Percentiles rank a stretch among this genome's conserved stretches.
Evolutionary conservation across 2,797 vertebrate genomes (phyloP).

Genomic region (Heterohyrax brucei): DNA sequence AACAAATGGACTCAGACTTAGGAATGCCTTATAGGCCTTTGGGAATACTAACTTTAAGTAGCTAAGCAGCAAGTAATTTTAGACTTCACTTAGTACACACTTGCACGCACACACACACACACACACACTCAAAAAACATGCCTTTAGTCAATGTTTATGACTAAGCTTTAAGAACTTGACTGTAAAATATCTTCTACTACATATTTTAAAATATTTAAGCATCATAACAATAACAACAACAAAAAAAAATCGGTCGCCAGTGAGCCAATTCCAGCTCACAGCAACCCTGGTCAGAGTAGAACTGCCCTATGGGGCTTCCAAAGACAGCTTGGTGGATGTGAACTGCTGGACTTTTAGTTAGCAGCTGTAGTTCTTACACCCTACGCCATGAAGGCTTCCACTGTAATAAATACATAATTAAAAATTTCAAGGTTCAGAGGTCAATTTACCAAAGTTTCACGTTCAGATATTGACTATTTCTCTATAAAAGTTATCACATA

Average conservation of each 20-base stretch:
- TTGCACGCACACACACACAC: too few species aligned
- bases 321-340: too few species aligned
- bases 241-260: too few species aligned
- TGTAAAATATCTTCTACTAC: not conserved
- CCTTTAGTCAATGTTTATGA: not conserved
- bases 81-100: constrained; percentile 39
- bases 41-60: constrained; percentile 41
- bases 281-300: too few species aligned
- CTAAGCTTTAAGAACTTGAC: constrained; percentile 1
- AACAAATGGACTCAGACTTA: not conserved
- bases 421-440: not conserved
- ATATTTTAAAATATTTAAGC: constrained; percentile 14
- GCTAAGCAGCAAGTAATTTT: constrained; percentile 7
- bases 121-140: not conserved
- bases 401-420: not conserved
- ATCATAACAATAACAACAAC: not conserved
- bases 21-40: constrained; percentile 17
- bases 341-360: too few species aligned
- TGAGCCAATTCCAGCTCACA: too few species aligned
- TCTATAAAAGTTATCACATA: not conserved
- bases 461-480: not conserved
- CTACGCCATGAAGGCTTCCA: too few species aligned
- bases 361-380: too few species aligned
- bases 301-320: too few species aligned
- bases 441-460: constrained; percentile 39